Evolutionary conservation across 2,888 invertebrate species (phyloP).

Genomic region (Cynaeus angustus): DNA sequence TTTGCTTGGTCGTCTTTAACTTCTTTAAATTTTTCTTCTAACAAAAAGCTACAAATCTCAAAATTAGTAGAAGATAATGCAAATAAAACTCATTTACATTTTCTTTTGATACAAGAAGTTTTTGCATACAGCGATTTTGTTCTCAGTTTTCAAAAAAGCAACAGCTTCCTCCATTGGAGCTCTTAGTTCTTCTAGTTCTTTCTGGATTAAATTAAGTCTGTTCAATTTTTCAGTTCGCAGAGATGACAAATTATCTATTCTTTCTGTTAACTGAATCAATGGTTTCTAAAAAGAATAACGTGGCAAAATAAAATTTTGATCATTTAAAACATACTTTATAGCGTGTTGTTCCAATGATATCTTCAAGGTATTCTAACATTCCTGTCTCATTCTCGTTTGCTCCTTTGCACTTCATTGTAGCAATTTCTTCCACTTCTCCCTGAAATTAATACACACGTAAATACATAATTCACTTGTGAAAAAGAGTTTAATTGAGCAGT

Average conservation of each 20-base stretch:
- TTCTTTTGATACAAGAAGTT: conserved; percentile 84
- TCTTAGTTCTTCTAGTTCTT: conserved; percentile 85
- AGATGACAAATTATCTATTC: conserved; percentile 84
- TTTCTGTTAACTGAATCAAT: conserved; percentile 81
- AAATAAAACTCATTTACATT: conserved; percentile 72
- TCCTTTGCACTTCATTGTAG: conserved; percentile 98
- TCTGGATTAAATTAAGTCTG: conserved; percentile 86
- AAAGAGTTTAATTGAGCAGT: too few species aligned
- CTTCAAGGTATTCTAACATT: conserved; percentile 98
- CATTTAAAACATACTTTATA: conserved; percentile 77
- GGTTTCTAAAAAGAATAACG: conserved; percentile 76
- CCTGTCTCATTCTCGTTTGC: conserved; percentile 91
- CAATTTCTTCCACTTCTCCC: conserved; percentile 99
- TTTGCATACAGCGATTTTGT: conserved; percentile 79
- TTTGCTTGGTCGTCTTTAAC: conserved; percentile 76
- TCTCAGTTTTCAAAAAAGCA: conserved; percentile 85
- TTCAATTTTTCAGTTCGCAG: conserved; percentile 87
- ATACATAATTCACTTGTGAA: too few species aligned
- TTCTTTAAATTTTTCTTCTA: conserved; percentile 74
- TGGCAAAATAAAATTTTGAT: conserved; percentile 1
- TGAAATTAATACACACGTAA: conserved; percentile 65
- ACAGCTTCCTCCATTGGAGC: conserved; percentile 87
- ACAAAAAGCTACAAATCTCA: conserved; percentile 72
- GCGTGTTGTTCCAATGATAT: conserved; percentile 94
- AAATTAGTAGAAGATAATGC: conserved; percentile 20